Conservation (phyloP, 30 jellyfish, hydroid and myxozoan genomes). For the Hydra vulgaris region DNA sequence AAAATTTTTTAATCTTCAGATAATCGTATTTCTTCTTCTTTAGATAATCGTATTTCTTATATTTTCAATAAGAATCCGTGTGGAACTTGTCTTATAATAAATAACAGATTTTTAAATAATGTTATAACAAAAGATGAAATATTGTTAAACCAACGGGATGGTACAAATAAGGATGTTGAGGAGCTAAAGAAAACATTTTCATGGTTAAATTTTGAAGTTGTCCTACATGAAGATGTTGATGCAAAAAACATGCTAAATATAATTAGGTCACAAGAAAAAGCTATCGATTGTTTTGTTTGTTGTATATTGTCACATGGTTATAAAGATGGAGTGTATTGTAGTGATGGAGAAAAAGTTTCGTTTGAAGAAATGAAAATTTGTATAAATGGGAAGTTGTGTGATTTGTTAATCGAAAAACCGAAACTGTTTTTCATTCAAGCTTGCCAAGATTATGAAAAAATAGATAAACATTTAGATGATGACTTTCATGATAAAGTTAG, state of each 20-base stretch:
- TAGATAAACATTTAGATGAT: no score
- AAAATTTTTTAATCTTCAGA: no score
- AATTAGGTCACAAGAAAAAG: background rate
- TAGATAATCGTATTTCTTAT: no score
- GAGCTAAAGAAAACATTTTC: background rate
- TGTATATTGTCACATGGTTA: constrained; percentile 30
- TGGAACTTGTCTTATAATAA: constrained; percentile 5
- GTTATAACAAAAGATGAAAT: background rate
- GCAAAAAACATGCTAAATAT: background rate
- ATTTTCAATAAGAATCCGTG: no score
- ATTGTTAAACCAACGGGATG: background rate
- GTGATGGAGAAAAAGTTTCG: constrained; percentile 15
- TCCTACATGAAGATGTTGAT: background rate
- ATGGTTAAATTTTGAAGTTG: constrained; percentile 13
- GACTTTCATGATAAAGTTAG: background rate
- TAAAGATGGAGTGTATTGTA: constrained; percentile 21
- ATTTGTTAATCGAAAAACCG: constrained; percentile 5
- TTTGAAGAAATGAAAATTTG: background rate
- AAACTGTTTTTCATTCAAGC: constrained; percentile 28
- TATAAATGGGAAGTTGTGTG: background rate
- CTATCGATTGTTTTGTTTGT: constrained; percentile 24
- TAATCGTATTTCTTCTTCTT: no score
- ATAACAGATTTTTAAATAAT: background rate
- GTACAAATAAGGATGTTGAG: constrained; percentile 5
- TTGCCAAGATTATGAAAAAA: background rate